Base-by-base conservation (phyloP, 2,113 vertebrate species). In the Oreochromis spilurus region DNA sequence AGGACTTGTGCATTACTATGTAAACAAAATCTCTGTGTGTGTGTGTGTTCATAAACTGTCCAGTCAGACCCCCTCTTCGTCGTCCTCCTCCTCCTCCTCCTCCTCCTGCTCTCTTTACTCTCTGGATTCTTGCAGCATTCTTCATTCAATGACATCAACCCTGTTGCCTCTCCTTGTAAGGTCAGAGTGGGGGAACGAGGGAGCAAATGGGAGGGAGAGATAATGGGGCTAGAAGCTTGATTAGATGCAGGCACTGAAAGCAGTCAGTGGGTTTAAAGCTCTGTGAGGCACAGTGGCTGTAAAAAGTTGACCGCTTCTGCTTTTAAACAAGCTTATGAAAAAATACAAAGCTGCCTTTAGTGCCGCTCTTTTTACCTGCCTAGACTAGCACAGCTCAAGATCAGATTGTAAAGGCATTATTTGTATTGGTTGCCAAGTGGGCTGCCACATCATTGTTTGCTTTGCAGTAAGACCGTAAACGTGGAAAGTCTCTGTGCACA, bases 81-180 rank as follows among this genome's bases (percentile, higher is more conserved):
- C n/a, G n/a, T n/a, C n/a, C n/a, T n/a, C n/a, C n/a, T n/a, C 43
- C 52, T 36, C 38, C 29, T 54, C 34, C 58, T 40, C 77, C 82
- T 86, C 62, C 80, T 45, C 24, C 78, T 84, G 29, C 84, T 83
- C 91, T 80, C 81, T 40, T 87, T 89, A 93, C 94, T 94, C 87
- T 91, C 88, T 89, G 94, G 93, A 96, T 97, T 94, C 96, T 96
- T 82, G 94, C 96, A 95, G 95, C 97, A 89, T 91, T 95, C 91
- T 96, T 94, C 94, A 97, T 97, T 92, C 96, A 96, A 87, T 97
- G 96, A 93, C 94, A 97, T 92, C 95, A 96, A 94, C 95, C 91
- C 80, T 97, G 96, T 95, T 96, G 92, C 26, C 96, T 97, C 94
- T 96, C 97, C 93, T 96, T 96, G 91, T 95, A 97, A 98, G 97